Conservation (phyloP, 2,797 vertebrate species). For the Adelosebastes latens region DNA sequence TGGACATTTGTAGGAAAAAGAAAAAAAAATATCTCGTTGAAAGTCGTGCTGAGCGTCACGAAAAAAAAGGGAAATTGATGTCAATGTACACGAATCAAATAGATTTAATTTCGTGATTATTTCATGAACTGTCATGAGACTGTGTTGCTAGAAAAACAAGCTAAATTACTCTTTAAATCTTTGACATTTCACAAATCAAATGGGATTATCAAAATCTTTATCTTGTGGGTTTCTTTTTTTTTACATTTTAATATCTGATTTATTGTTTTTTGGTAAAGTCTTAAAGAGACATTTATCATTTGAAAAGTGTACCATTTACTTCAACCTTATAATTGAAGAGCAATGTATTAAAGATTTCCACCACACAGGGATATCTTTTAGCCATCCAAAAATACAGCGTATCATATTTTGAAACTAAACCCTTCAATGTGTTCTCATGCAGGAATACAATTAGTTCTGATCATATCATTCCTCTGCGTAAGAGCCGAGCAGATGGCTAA, state of each 20-base stretch:
- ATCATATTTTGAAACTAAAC: constrained; percentile 60
- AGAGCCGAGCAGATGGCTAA: constrained; percentile 81
- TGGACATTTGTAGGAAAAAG: too few species aligned
- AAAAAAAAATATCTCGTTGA: too few species aligned
- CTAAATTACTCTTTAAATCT: background rate
- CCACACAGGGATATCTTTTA: constrained; percentile 8
- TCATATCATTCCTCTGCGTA: constrained; percentile 62
- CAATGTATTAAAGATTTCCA: constrained; percentile 26
- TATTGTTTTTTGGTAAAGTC: background rate
- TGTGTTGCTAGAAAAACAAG: background rate
- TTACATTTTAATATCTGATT: background rate
- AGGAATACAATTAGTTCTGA: constrained; percentile 58
- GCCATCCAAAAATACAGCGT: constrained; percentile 28
- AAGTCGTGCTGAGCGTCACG: too few species aligned
- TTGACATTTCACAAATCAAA: background rate
- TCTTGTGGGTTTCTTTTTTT: background rate
- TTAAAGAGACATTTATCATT: background rate
- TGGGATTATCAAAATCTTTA: background rate
- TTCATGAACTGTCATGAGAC: too few species aligned
- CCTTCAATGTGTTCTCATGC: constrained; percentile 38
- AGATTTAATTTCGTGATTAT: too few species aligned
- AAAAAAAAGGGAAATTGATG: too few species aligned
- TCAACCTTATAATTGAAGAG: background rate
- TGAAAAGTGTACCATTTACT: background rate
- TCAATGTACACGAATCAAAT: too few species aligned